Evolutionary conservation across 2,113 vertebrate genomes (phyloP).

Genomic region (Toxotes chatareus): DNA sequence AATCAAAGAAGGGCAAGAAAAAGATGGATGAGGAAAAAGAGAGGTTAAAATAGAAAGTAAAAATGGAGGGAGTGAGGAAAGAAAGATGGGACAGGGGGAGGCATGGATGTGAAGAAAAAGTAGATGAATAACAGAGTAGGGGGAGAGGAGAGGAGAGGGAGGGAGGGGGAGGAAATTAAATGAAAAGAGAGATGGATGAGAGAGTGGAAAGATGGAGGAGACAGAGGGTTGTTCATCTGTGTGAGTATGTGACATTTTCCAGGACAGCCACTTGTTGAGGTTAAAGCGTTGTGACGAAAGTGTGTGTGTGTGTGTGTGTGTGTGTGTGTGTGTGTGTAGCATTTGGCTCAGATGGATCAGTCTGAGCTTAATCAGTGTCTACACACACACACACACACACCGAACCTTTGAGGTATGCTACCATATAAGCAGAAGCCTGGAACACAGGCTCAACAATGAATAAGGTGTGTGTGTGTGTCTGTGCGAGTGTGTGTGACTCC

Average conservation of each 20-base stretch:
- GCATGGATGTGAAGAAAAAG: background rate
- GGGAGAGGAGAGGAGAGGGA: too few species aligned
- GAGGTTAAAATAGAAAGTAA: background rate
- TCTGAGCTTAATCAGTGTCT: conserved; percentile 42
- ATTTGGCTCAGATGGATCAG: conserved; percentile 30
- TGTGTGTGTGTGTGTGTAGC: conserved; percentile 11
- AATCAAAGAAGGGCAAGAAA: background rate
- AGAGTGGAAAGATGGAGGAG: conserved; percentile 16
- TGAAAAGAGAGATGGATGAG: conserved; percentile 20
- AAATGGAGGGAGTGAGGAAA: background rate
- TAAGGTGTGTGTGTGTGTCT: background rate
- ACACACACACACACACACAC: conserved; percentile 27
- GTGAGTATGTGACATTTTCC: conserved; percentile 57
- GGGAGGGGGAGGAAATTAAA: background rate
- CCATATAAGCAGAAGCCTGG: conserved; percentile 57
- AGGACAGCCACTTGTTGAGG: conserved; percentile 24
- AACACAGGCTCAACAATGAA: conserved; percentile 18
- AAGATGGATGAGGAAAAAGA: background rate
- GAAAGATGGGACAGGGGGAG: too few species aligned
- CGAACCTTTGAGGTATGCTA: conserved; percentile 19
- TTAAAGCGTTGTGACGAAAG: background rate
- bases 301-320: conserved; percentile 23
- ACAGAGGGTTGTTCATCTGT: background rate
- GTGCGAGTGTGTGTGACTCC: background rate
- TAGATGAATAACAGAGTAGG: background rate